Base-by-base conservation (phyloP, 1,140 invertebrate genomes). In the Leptinotarsa undecemlineata region DNA sequence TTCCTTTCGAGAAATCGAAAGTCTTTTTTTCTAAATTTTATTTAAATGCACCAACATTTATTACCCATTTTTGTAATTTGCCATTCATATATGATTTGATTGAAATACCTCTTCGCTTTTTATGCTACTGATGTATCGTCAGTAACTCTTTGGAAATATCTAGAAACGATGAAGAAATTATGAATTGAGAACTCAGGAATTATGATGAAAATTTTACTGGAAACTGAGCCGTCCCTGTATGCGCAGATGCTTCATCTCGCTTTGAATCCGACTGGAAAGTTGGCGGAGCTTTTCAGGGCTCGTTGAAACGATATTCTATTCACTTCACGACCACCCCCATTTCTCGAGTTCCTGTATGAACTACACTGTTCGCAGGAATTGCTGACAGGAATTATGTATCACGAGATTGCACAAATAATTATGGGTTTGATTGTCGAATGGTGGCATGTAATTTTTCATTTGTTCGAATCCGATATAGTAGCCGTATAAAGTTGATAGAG, bases 271-370 rank as follows among this genome's bases (percentile, higher is more conserved):
- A 79, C 78, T 79, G 78, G 71, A 79, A 79, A 79, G 70, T 77
- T 71, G 51, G 26, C 15, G 61, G 76, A 19, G 73, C 73, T 47
- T 71, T 71, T 66, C 61, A 23, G 71, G 66, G 68, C 21, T 62
- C 33, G 70, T 66, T 60, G 57, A 71, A 78, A 72, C 75, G 79
- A 76, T 80, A 57, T 78, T 77, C 79, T 77, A 80, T 78, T 80
- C 79, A 78, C 69, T 76, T 75, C 77, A 80, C 79, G 79, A 76
- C 72, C 48, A 71, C 74, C 66, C 60, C 47, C 67, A 64, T 72
- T 72, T 72, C 71, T 63, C 63, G 21, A 23, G 33, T 68, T 69
- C 71, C 71, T 69, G 48, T 51, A 15, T 68, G 69, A 60, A 71
- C 69, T 71, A 42, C 51, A 57, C 15, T 57, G 51, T 57, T 19